Base-by-base conservation (phyloP, 2,113 vertebrate species). In the Archocentrus centrarchus region DNA sequence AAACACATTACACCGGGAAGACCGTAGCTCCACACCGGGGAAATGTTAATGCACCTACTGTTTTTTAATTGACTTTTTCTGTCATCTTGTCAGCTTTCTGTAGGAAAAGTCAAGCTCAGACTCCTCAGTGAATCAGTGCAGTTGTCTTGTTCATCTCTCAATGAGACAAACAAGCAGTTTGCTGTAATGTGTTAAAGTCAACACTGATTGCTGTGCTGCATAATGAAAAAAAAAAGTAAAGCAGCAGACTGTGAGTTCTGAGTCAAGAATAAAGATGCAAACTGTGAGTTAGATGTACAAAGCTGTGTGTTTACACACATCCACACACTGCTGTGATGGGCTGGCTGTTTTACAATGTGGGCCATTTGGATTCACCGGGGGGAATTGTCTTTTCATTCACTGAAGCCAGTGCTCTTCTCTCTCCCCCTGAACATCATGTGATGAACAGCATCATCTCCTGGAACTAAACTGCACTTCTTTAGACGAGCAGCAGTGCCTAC, bases 1-100 rank as follows among this genome's bases (percentile, higher is more conserved):
- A 79, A 79, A 88, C 59, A 64, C 80, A 73, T 75, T 88, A 57
- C 17, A 91, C 89, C 92, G 92, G 91, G 89, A 92, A 92, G 75
- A 82, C 64, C 53, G 88, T 22, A 83, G 68, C 75, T 85, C 59
- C 73, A 70, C 81, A 73, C 39, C 68, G 44, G 80, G 83, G 86
- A 92, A 75, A 88, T 70, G 83, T 85, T 85, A 77, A 83, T 24
- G 22, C 68, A 60, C n/a, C 62, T 39, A 37, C 64, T 83, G 75
- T 77, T 82, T 84, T 80, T 89, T n/a, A 79, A 68, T 24, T 59
- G 73, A 60, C 44, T 68, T 81, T n/a, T 80, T 70, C 75, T 79
- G 50, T 84, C 83, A 27, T 55, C 77, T 82, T 59, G 63, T 84
- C 32, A 61, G 11, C 32, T 17, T 14, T 79, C 62, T 66, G 50